A percentile compares a stretch with the other conserved stretches of the same genome.
These are phyloP conservation scores for Mesembrinibis cayennensis DNA, from an alignment of 2,113 vertebrate genomes.

Conservation along the genomic window DNA sequence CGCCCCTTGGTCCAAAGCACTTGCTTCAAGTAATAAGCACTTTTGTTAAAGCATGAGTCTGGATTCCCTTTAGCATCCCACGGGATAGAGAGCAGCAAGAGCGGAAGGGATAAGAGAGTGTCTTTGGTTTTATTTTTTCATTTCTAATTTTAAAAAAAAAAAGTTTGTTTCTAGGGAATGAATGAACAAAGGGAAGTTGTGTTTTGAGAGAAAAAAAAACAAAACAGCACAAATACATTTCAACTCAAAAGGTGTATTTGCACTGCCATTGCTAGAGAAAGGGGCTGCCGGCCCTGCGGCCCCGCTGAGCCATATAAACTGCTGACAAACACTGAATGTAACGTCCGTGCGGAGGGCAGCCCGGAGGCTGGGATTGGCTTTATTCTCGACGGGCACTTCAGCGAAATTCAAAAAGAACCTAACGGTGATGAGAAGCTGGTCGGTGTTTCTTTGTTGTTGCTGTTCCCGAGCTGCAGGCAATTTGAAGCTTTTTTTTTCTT, in stretches of 20 bases:
- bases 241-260: slow-evolving; percentile 68
- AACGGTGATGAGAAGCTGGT: background rate
- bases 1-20: slow-evolving; percentile 87
- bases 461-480: background rate
- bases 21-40: slow-evolving; percentile 93
- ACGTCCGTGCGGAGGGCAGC: background rate
- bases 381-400: background rate
- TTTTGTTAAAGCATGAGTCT: slow-evolving; percentile 83
- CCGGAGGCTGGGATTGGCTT: background rate
- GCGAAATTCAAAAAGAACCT: background rate
- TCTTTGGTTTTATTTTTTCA: slow-evolving; percentile 62
- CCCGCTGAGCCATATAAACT: slow-evolving; percentile 81
- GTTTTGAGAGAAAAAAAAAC: background rate
- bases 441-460: background rate
- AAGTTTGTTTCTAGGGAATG: slow-evolving; percentile 50
- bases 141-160: slow-evolving; percentile 5
- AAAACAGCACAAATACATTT: slow-evolving; percentile 78
- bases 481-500: background rate
- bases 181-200: slow-evolving; percentile 38
- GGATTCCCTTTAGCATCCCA: slow-evolving; percentile 66
- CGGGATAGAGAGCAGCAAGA: slow-evolving; percentile 41
- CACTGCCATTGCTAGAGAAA: slow-evolving; percentile 70
- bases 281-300: slow-evolving; percentile 17
- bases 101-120: slow-evolving; percentile 45
- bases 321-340: slow-evolving; percentile 80